A percentile compares a stretch with the other conserved stretches of the same genome.
Evolutionary conservation across 2,888 invertebrate species (phyloP).

Genomic region (Caenorhabditis sp.): DNA sequence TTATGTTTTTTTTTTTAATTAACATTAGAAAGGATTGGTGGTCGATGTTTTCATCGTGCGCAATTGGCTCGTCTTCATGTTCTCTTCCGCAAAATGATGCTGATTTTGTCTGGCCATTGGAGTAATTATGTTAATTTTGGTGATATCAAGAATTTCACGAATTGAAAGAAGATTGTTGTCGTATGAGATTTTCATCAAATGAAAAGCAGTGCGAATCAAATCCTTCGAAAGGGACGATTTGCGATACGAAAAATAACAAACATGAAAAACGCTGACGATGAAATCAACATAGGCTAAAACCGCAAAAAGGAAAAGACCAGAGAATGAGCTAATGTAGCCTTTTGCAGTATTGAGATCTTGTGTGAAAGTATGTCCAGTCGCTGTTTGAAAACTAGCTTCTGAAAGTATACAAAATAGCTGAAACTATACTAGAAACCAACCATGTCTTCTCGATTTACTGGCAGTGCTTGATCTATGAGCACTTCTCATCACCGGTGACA

Average conservation of each 20-base stretch:
- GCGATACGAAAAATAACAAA: slow-evolving; percentile 27
- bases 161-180: slow-evolving; percentile 22
- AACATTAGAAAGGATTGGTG: background rate
- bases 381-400: background rate
- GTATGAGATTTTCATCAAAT: slow-evolving; percentile 31
- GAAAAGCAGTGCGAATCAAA: slow-evolving; percentile 25
- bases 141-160: slow-evolving; percentile 12
- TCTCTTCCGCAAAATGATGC: background rate
- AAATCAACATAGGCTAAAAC: background rate
- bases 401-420: background rate
- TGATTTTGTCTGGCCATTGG: slow-evolving; percentile 37
- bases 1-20: background rate
- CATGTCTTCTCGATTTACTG: background rate
- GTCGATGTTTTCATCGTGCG: slow-evolving; percentile 25
- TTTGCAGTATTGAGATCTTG: background rate
- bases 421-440: background rate
- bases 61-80: slow-evolving; percentile 11
- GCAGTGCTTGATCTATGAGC: background rate
- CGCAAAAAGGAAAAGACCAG: background rate
- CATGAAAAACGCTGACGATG: slow-evolving; percentile 17
- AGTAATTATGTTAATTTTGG: slow-evolving; percentile 14
- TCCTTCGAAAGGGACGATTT: slow-evolving; percentile 32
- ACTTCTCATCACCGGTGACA: background rate
- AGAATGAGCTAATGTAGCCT: background rate
- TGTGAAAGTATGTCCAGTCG: background rate